Percentiles rank a stretch among this genome's conserved stretches.
These are phyloP conservation scores for Antennarius striatus DNA, from an alignment of 2,113 vertebrate species.

Conservation along the genomic window DNA sequence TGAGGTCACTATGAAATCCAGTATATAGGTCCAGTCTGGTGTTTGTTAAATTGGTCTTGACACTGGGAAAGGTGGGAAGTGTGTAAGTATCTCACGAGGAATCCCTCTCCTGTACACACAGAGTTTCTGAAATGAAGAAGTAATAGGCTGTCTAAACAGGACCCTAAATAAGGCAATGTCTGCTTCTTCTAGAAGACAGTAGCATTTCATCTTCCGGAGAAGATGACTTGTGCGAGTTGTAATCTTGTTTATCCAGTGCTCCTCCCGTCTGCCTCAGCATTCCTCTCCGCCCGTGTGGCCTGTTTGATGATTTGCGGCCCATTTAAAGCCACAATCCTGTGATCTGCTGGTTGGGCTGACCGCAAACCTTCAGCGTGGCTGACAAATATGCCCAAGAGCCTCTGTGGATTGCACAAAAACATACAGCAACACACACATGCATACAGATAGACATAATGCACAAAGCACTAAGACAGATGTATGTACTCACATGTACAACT, in stretches of 20 bases:
- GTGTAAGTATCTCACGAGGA: too few species aligned
- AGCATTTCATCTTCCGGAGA: conserved; percentile 18
- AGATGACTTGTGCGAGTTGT: conserved; percentile 45
- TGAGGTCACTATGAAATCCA: too few species aligned
- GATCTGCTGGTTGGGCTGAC: conserved; percentile 60
- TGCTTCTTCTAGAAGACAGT: background rate
- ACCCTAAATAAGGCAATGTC: too few species aligned
- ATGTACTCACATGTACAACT: conserved; percentile 28
- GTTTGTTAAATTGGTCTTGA: too few species aligned
- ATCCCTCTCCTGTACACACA: too few species aligned
- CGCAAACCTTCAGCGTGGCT: conserved; percentile 50
- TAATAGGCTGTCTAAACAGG: background rate
- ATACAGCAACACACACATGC: conserved; percentile 3
- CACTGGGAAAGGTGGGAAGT: too few species aligned
- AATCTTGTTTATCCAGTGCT: conserved; percentile 55
- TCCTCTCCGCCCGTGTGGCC: conserved; percentile 57
- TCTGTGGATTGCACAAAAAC: conserved; percentile 13
- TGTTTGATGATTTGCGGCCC: conserved; percentile 67
- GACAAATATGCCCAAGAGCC: conserved; percentile 56
- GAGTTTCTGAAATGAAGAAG: too few species aligned
- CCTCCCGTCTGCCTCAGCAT: conserved; percentile 48
- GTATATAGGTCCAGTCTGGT: too few species aligned
- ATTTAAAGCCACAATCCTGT: conserved; percentile 66
- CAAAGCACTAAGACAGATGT: background rate
- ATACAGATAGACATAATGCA: background rate